Conservation (phyloP, 1,140 invertebrate species). For the Bombus pascuorum region DNA sequence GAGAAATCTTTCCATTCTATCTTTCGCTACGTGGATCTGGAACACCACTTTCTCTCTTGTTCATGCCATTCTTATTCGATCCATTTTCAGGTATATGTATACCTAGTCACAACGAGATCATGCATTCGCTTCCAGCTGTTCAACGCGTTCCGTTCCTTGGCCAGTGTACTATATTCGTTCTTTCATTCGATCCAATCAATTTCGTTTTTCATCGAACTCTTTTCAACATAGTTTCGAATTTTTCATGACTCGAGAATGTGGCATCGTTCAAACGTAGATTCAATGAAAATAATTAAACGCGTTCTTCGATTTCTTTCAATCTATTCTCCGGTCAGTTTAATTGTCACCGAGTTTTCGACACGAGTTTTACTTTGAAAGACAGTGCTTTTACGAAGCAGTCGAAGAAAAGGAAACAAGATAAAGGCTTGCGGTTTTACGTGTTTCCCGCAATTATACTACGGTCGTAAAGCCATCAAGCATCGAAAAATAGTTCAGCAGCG, state of each 20-base stretch:
- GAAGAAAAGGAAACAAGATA: conserved; percentile 10
- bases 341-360: too few species aligned
- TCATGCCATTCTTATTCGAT: conserved; percentile 4
- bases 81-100: neutral
- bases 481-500: neutral
- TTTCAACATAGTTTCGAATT: too few species aligned
- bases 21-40: conserved; percentile 18
- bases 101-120: neutral
- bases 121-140: neutral
- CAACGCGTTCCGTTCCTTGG: conserved; percentile 18
- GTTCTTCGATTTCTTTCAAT: neutral
- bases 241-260: neutral
- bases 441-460: neutral
- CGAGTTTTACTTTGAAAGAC: neutral
- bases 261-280: neutral
- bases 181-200: neutral
- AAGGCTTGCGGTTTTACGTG: conserved; percentile 10
- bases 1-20: neutral
- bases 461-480: neutral
- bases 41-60: conserved; percentile 63
- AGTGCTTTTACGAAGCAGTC: neutral
- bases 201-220: neutral
- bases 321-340: neutral
- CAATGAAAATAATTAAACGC: neutral
- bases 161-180: conserved; percentile 16